These are phyloP conservation scores for Parasteatoda tepidariorum DNA, from an alignment of 1,140 invertebrate genomes.

Conservation along the genomic window DNA sequence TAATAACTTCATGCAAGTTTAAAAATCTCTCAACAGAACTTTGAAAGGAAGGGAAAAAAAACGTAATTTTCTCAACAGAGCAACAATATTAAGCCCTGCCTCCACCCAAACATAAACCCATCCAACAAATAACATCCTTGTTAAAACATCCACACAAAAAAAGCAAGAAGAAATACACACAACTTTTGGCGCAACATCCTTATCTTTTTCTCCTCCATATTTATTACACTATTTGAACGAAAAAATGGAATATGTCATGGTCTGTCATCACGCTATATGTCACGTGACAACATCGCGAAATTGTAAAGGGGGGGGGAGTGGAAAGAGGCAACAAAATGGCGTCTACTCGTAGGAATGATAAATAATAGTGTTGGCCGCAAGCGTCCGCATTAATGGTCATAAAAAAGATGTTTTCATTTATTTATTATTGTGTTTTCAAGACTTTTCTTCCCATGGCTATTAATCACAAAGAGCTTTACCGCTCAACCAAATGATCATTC, in stretches of 20 bases:
- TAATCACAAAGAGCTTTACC: too few species aligned
- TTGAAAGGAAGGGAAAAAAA: too few species aligned
- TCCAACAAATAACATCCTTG: not conserved
- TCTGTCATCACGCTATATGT: slow-evolving; percentile 36
- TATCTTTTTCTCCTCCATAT: not conserved
- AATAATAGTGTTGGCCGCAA: not conserved
- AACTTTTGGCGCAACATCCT: too few species aligned
- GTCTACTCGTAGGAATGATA: not conserved
- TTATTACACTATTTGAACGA: not conserved
- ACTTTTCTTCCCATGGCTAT: too few species aligned
- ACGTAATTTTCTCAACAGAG: too few species aligned
- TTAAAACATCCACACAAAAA: not conserved
- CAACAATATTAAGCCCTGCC: too few species aligned
- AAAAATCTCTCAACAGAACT: too few species aligned
- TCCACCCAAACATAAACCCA: not conserved
- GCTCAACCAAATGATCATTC: too few species aligned
- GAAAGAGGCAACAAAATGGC: slow-evolving; percentile 4
- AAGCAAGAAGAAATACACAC: too few species aligned
- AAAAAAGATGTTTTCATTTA: not conserved
- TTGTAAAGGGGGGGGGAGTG: not conserved
- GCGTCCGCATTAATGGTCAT: not conserved
- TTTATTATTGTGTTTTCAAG: too few species aligned
- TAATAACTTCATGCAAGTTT: too few species aligned
- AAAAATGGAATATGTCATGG: slow-evolving; percentile 13
- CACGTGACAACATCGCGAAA: slow-evolving; percentile 15